phyloP scores from a whole-genome alignment of 2,888 invertebrate genomes.

The Drosophila macrospina region DNA sequence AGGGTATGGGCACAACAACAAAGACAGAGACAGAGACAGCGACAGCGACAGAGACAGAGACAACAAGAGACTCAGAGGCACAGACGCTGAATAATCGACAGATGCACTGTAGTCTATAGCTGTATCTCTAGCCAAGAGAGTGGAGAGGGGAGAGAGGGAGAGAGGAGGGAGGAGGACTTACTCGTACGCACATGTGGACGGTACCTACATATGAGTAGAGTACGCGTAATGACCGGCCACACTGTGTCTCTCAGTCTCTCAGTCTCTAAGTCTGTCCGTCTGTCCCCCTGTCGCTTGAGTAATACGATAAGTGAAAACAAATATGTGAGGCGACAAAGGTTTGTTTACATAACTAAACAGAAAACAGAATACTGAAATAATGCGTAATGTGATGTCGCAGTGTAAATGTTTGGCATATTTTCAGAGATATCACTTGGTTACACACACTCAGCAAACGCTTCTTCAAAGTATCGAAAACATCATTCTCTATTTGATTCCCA shows the following conservation, averaged over 20 bases:
- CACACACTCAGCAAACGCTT: slow-evolving; percentile 11
- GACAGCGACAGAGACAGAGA: slow-evolving; percentile 11
- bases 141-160: not conserved
- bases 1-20: slow-evolving; percentile 16
- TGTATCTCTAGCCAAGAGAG: not conserved
- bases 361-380: slow-evolving; percentile 31
- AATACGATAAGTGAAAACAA: slow-evolving; percentile 77
- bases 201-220: slow-evolving; percentile 27
- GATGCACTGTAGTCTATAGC: slow-evolving; percentile 33
- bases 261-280: not conserved
- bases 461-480: slow-evolving; percentile 20
- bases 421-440: slow-evolving; percentile 30
- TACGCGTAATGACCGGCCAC: slow-evolving; percentile 47
- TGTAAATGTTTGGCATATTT: slow-evolving; percentile 53
- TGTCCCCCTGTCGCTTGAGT: slow-evolving; percentile 36
- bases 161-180: slow-evolving; percentile 27
- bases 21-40: slow-evolving; percentile 17
- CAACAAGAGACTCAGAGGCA: slow-evolving; percentile 8
- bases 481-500: slow-evolving; percentile 9
- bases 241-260: slow-evolving; percentile 7
- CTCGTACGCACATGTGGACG: slow-evolving; percentile 28
- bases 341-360: slow-evolving; percentile 73
- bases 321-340: slow-evolving; percentile 66
- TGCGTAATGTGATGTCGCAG: slow-evolving; percentile 50
- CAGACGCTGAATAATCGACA: slow-evolving; percentile 55